Conservation (phyloP, 2,888 invertebrate genomes). For the Drosophila histrio region DNA sequence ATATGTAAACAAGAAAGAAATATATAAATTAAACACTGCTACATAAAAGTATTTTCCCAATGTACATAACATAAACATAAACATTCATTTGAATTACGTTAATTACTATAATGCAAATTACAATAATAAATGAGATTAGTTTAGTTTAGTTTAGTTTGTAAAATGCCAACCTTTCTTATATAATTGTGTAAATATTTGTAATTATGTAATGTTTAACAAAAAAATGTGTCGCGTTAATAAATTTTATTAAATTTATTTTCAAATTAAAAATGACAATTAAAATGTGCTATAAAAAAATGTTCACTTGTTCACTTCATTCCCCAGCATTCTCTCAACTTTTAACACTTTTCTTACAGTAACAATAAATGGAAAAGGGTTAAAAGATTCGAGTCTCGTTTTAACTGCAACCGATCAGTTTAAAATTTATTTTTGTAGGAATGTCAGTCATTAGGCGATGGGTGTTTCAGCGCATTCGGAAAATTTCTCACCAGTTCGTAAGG, state of each 20-base stretch:
- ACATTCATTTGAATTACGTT: conserved; percentile 54
- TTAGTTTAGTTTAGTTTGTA: conserved; percentile 47
- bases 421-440: no score
- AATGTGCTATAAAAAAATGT: conserved; percentile 7
- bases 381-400: no score
- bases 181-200: conserved; percentile 33
- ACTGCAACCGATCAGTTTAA: not conserved
- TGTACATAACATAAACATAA: conserved; percentile 42
- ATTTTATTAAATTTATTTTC: conserved; percentile 61
- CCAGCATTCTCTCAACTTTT: no score
- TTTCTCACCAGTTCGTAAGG: no score
- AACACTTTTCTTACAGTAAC: no score
- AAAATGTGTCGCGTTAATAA: conserved; percentile 52
- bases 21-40: conserved; percentile 52
- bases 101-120: conserved; percentile 36
- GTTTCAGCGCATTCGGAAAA: no score
- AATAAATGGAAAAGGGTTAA: no score
- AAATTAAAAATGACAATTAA: conserved; percentile 39
- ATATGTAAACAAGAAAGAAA: conserved; percentile 62
- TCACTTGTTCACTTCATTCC: no score
- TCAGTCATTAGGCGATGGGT: no score
- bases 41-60: conserved; percentile 53
- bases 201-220: conserved; percentile 17
- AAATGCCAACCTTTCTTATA: conserved; percentile 44
- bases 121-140: conserved; percentile 49